Evolutionary conservation across 2,113 vertebrate species (phyloP).

Genomic region (Pelodiscus sinensis): DNA sequence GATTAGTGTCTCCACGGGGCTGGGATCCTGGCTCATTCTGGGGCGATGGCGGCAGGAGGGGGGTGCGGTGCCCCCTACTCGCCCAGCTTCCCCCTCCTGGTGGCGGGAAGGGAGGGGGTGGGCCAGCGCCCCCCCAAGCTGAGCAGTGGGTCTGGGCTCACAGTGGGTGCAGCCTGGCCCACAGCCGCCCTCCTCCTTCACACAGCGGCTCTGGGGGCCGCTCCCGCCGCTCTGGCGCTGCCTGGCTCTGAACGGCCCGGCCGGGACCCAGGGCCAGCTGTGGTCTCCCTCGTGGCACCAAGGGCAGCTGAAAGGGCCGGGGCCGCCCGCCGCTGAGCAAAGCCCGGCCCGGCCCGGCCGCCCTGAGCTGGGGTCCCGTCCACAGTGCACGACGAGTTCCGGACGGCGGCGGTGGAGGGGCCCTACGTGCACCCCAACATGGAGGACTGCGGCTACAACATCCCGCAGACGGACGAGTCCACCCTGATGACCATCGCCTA

Average conservation of each 20-base stretch:
- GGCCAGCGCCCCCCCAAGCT: background rate
- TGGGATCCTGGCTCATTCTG: background rate
- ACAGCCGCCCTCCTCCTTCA: background rate
- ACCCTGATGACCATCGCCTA: conserved; percentile 99
- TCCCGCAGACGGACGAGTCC: conserved; percentile 98
- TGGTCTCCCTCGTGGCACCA: background rate
- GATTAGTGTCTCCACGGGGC: background rate
- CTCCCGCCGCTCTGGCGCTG: background rate
- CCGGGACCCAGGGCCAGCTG: background rate
- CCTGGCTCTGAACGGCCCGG: background rate
- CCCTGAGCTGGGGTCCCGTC: background rate
- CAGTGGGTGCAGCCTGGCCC: background rate
- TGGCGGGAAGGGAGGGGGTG: background rate
- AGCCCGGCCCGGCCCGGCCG: background rate
- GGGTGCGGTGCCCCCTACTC: background rate
- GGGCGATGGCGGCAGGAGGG: background rate
- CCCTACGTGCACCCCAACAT: conserved; percentile 89
- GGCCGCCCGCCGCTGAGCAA: background rate
- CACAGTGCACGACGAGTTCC: conserved; percentile 92
- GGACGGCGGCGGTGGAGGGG: conserved; percentile 90
- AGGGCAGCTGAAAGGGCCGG: background rate
- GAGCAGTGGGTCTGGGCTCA: background rate
- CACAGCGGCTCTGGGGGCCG: background rate
- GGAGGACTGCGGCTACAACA: conserved; percentile 98
- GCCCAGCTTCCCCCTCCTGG: background rate